phyloP scores from a whole-genome alignment of 2,113 vertebrate genomes.

The Strix aluco region DNA sequence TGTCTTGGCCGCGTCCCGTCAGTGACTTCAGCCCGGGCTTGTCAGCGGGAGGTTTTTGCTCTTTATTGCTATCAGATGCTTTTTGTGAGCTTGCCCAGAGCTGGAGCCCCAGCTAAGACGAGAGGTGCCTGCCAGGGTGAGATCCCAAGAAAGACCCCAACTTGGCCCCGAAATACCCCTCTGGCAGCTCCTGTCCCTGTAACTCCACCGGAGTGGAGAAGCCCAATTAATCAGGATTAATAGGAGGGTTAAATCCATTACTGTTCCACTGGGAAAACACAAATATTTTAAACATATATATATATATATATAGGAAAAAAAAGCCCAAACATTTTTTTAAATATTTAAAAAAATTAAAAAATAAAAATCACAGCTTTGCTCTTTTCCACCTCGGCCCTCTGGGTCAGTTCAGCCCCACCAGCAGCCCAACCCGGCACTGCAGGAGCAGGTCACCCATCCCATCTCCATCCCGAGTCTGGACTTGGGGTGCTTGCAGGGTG shows the following conservation, averaged over 20 bases:
- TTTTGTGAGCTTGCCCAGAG: neutral
- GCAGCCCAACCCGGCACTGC: no score
- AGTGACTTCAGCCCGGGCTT: slow-evolving; percentile 52
- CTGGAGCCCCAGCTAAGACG: neutral
- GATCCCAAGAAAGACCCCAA: neutral
- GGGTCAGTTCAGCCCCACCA: neutral
- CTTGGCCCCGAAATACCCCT: neutral
- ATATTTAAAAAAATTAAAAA: neutral
- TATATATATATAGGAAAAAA: neutral
- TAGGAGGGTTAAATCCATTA: neutral
- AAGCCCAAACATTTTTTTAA: neutral
- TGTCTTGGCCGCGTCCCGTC: slow-evolving; percentile 46
- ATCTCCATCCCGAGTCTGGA: neutral
- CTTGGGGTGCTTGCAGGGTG: rapidly evolving
- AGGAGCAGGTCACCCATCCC: neutral
- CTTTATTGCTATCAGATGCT: slow-evolving; percentile 63
- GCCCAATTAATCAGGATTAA: neutral
- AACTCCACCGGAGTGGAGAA: rapidly evolving
- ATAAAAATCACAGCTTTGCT: neutral
- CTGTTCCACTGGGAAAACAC: neutral
- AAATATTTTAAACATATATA: neutral
- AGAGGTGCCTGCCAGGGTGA: slow-evolving; percentile 41
- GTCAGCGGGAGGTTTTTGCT: slow-evolving; percentile 53
- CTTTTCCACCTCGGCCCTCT: neutral
- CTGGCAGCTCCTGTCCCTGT: neutral